A percentile compares a stretch with the other conserved stretches of the same genome.
These are phyloP conservation scores for Polyergus mexicanus DNA, from an alignment of 1,140 invertebrate species.

Conservation along the genomic window DNA sequence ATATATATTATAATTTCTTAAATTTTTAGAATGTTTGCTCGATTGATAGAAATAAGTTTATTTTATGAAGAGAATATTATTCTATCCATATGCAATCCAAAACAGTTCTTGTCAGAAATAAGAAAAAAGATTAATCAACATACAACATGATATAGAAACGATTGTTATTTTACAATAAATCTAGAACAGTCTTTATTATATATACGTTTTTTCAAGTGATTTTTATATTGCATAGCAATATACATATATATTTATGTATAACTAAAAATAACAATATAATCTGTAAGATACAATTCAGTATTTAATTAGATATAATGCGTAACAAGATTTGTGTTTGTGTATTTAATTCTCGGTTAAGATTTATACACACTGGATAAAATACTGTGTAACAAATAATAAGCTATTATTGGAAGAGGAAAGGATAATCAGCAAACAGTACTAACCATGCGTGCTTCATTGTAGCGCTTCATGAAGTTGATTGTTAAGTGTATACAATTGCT, in stretches of 20 bases:
- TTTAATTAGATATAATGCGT: conserved; percentile 80
- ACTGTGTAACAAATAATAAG: conserved; percentile 75
- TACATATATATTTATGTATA: conserved; percentile 80
- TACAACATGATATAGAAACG: not conserved
- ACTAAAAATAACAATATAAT: conserved; percentile 84
- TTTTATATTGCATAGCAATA: conserved; percentile 78
- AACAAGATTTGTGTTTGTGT: conserved; percentile 80
- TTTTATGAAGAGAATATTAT: conserved; percentile 45
- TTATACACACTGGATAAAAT: conserved; percentile 78
- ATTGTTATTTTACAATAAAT: conserved; percentile 57
- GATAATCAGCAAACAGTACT: conserved; percentile 69
- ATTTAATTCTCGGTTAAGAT: conserved; percentile 75
- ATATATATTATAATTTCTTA: no score
- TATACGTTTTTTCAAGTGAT: conserved; percentile 75
- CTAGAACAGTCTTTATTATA: conserved; percentile 84
- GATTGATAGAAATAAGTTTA: conserved; percentile 65
- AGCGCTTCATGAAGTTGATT: conserved; percentile 47
- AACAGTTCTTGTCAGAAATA: not conserved
- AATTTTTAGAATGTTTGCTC: not conserved
- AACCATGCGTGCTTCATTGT: conserved; percentile 55
- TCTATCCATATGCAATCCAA: conserved; percentile 33
- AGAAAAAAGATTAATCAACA: conserved; percentile 14
- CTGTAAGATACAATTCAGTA: conserved; percentile 81
- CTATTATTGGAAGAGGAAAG: conserved; percentile 69
- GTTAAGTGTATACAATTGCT: conserved; percentile 62